Percentiles rank a stretch among this genome's conserved stretches.
These are phyloP conservation scores for Lysandra bellargus DNA, from an alignment of 2,888 invertebrate species.

Conservation along the genomic window DNA sequence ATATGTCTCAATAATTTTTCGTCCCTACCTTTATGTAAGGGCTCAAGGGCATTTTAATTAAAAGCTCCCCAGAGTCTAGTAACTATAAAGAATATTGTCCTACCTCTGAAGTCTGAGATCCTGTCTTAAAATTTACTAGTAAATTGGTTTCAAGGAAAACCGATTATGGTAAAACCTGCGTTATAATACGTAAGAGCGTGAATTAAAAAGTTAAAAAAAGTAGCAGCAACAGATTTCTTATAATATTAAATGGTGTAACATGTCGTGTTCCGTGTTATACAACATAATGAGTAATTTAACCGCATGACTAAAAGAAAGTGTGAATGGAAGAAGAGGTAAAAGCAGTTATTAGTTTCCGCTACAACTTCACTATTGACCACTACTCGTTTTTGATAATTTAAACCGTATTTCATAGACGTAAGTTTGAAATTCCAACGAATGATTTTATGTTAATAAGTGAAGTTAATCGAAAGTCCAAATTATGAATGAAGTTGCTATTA, in stretches of 20 bases:
- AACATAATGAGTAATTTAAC: conserved; percentile 32
- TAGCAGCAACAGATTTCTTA: background rate
- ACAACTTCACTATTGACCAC: conserved; percentile 32
- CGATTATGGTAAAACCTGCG: background rate
- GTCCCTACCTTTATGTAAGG: too few relatives aligned
- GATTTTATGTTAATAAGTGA: background rate
- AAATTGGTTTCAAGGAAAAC: background rate
- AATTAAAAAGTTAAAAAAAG: background rate
- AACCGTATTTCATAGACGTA: conserved; percentile 20
- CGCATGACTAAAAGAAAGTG: conserved; percentile 43
- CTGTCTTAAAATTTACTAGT: background rate
- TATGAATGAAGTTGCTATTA: conserved; percentile 12
- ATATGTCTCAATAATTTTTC: too few relatives aligned
- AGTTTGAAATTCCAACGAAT: background rate
- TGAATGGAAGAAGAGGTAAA: conserved; percentile 43
- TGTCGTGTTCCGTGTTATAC: conserved; percentile 22
- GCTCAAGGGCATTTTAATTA: too few relatives aligned
- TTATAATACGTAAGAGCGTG: background rate
- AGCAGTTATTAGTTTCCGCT: conserved; percentile 38
- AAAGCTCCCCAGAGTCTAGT: too few relatives aligned
- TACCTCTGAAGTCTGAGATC: too few relatives aligned
- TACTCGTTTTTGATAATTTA: conserved; percentile 5
- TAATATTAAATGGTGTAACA: conserved; percentile 11
- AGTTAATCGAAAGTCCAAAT: conserved; percentile 3
- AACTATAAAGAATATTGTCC: too few relatives aligned